Evolutionary conservation across 1,140 invertebrate species (phyloP).

Genomic region (silkworm (Bombyx mori)): ASM3026992v2 NC_085118.1:11923501-11924000

Average conservation of each 20-base stretch:
- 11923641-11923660: slow-evolving; percentile 92
- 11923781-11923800: background rate
- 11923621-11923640: slow-evolving; percentile 97
- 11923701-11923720: background rate
- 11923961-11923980: no score
- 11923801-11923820: background rate
- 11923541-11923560: slow-evolving; percentile 51
- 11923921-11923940: no score
- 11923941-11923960: no score
- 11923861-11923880: no score
- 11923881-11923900: no score
- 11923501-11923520: no score
- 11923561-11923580: slow-evolving; percentile 95
- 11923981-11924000: no score
- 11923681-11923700: slow-evolving; percentile 76
- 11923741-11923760: background rate
- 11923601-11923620: slow-evolving; percentile 98
- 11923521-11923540: background rate
- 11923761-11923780: background rate
- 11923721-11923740: background rate
- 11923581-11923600: slow-evolving; percentile 92
- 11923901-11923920: no score
- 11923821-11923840: background rate
- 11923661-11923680: slow-evolving; percentile 99
- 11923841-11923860: no score